phyloP scores from a whole-genome alignment of 1,140 invertebrate species.

The Eciton burchellii region DNA sequence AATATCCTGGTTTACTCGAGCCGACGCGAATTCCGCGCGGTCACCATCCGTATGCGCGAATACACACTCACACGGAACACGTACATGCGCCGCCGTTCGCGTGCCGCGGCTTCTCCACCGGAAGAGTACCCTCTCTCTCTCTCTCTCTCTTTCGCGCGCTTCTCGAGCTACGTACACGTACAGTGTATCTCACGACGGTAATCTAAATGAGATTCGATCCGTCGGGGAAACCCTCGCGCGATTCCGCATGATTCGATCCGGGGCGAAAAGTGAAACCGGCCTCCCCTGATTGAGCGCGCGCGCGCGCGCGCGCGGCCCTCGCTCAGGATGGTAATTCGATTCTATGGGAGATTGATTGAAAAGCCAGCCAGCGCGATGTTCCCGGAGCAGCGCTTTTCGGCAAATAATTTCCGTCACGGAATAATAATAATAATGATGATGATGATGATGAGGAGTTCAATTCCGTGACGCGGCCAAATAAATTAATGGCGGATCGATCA shows the following conservation, averaged over 20 bases:
- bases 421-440: too few relatives aligned
- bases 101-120: slow-evolving; percentile 53
- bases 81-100: slow-evolving; percentile 31
- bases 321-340: slow-evolving; percentile 62
- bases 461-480: slow-evolving; percentile 4
- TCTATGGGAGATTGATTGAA: slow-evolving; percentile 49
- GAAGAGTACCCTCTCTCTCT: slow-evolving; percentile 12
- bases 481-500: neutral
- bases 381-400: neutral
- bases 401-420: slow-evolving; percentile 12
- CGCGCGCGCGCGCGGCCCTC: slow-evolving; percentile 6
- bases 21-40: slow-evolving; percentile 26
- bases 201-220: slow-evolving; percentile 80
- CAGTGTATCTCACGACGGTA: slow-evolving; percentile 70
- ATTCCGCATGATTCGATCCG: slow-evolving; percentile 72
- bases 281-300: slow-evolving; percentile 23
- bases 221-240: slow-evolving; percentile 63
- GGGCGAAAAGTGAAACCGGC: slow-evolving; percentile 71
- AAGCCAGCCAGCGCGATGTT: slow-evolving; percentile 12
- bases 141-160: slow-evolving; percentile 3
- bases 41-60: slow-evolving; percentile 16
- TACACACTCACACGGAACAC: neutral
- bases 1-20: slow-evolving; percentile 35
- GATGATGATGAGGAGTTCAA: slow-evolving; percentile 8
- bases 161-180: neutral